A percentile compares a stretch with the other conserved stretches of the same genome.
These are phyloP conservation scores for Saturnia japonica DNA, from an alignment of 2,888 invertebrate species.

Conservation along the genomic window DNA sequence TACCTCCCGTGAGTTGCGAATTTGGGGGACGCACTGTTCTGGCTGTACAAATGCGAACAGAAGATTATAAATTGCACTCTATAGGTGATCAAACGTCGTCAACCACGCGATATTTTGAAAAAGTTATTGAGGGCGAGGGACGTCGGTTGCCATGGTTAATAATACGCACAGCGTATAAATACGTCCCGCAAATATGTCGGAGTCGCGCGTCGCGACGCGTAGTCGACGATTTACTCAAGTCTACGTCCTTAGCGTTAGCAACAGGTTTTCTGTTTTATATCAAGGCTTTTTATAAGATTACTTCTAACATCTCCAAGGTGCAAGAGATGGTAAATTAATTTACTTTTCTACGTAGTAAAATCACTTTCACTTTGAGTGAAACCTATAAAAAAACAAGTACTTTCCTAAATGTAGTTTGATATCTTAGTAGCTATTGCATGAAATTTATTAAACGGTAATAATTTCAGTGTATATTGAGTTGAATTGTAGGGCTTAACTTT, in stretches of 20 bases:
- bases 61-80: conserved; percentile 74
- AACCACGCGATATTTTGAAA: conserved; percentile 70
- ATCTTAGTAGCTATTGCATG: not conserved
- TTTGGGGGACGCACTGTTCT: conserved; percentile 58
- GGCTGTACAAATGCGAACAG: conserved; percentile 58
- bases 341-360: conserved; percentile 24
- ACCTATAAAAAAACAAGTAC: not conserved
- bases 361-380: not conserved
- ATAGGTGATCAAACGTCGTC: conserved; percentile 76
- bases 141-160: conserved; percentile 75
- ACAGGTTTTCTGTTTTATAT: conserved; percentile 59
- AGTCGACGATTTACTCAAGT: conserved; percentile 45
- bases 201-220: conserved; percentile 28
- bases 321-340: conserved; percentile 45
- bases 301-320: conserved; percentile 37
- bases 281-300: conserved; percentile 55
- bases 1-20: conserved; percentile 71
- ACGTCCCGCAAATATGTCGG: conserved; percentile 49
- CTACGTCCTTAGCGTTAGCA: conserved; percentile 59
- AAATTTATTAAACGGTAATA: not conserved
- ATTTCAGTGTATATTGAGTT: not conserved
- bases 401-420: not conserved
- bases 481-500: not conserved
- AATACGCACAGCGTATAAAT: conserved; percentile 58
- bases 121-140: conserved; percentile 64